Evolutionary conservation across 2,888 invertebrate species (phyloP).

Genomic region (Hipparchia semele): DNA sequence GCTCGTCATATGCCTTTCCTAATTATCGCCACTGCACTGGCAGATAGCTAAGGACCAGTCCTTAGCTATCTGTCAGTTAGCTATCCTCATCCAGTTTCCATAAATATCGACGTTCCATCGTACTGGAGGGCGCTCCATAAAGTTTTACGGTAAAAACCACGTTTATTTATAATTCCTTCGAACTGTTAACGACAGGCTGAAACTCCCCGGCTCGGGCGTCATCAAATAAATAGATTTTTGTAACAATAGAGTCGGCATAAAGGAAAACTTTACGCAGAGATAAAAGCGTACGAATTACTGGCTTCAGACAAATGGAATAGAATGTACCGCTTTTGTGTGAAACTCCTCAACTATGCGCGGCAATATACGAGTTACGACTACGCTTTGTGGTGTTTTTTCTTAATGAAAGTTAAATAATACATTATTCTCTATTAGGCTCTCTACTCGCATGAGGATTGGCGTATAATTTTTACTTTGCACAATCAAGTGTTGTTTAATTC

Average conservation of each 20-base stretch:
- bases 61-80: too few relatives aligned
- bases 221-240: slow-evolving; percentile 8
- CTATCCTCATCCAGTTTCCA: too few relatives aligned
- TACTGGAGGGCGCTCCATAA: too few relatives aligned
- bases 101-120: too few relatives aligned
- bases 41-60: too few relatives aligned
- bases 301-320: slow-evolving; percentile 21
- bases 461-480: too few relatives aligned
- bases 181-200: too few relatives aligned
- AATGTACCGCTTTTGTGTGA: slow-evolving; percentile 13
- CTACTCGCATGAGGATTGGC: not conserved
- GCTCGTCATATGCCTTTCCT: too few relatives aligned
- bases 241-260: slow-evolving; percentile 12
- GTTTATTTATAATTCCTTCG: too few relatives aligned
- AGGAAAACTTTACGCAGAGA: slow-evolving; percentile 23
- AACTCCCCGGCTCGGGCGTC: not conserved
- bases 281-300: slow-evolving; percentile 23
- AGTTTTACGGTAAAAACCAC: too few relatives aligned
- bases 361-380: not conserved
- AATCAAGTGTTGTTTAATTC: too few relatives aligned
- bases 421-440: slow-evolving; percentile 1
- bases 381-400: slow-evolving; percentile 8
- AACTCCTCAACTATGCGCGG: slow-evolving; percentile 5
- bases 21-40: too few relatives aligned
- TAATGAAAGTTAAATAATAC: slow-evolving; percentile 11